Evolutionary conservation across 2,888 invertebrate species (phyloP), one percentile per base, ranked within the genome.

Genomic region (Icerya purchasi): DNA sequence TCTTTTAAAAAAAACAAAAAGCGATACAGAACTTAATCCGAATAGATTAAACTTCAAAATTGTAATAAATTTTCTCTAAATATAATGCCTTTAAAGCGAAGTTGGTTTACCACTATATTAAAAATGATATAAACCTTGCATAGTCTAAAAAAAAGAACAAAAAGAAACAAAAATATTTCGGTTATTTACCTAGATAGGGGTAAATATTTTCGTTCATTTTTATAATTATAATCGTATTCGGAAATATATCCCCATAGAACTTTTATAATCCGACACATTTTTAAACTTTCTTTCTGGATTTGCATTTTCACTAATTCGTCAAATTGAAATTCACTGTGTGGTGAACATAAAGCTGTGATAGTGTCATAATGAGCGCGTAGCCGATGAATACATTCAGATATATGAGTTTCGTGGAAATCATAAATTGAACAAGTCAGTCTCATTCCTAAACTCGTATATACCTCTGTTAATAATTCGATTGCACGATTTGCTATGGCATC

Each of bases 181-280:
- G n/a, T n/a, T 22, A 61, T 68, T 63, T 65, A 80, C 81, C 81
- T 77, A 69, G 86, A 85, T 62, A 94, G 79, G 22, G 94, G 93
- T 67, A 94, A 75, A 68, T 89, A 84, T 69, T 85, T 84, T 64
- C 96, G 77, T 71, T 96, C 94, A 50, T 87, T 87, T 56, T 83
- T 79, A 73, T 84, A 90, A 64, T 83, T 82, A 67, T 82, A 82
- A 77, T 94, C 94, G 75, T 93, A 94, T 74, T 94, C 93, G 67
- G 85, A 86, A 63, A 96, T 82, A 71, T 96, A 96, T 74, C 94
- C 94, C 71, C 89, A 86, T 68, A 96, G 78, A 68, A 94, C 92
- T 73, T 89, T 86, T 72, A 96, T 80, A 59, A 96, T 86, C 65
- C 94, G 81, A 72, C 89, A 89, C 84, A 94, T 90, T 72, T 87